These are phyloP conservation scores for Criorhina ranunculi DNA, from an alignment of 2,888 invertebrate genomes.

Conservation along the genomic window DNA sequence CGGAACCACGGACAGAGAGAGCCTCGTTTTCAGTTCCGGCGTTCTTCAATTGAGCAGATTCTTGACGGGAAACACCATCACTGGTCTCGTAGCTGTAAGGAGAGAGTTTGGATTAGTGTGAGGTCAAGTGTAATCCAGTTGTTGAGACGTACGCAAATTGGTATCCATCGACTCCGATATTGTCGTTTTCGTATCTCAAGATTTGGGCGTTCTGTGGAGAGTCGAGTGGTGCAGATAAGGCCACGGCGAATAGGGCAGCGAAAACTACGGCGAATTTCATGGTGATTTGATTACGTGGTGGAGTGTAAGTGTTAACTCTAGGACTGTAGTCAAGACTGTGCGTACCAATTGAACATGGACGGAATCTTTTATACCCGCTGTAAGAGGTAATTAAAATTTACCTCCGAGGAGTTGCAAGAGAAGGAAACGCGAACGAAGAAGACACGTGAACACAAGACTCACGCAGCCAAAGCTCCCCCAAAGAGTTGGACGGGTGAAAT, in stretches of 20 bases:
- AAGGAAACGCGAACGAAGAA: conserved; percentile 20
- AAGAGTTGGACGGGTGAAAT: conserved; percentile 24
- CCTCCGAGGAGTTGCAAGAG: conserved; percentile 8
- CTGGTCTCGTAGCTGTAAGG: conserved; percentile 83
- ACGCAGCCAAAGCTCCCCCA: conserved; percentile 1
- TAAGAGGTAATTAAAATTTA: conserved; percentile 22
- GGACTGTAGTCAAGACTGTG: conserved; percentile 56
- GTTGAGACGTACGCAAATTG: conserved; percentile 80
- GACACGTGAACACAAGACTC: conserved; percentile 21
- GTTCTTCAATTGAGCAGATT: conserved; percentile 84
- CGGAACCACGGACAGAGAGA: conserved; percentile 84
- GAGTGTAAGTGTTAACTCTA: conserved; percentile 38
- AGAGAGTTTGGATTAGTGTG: conserved; percentile 13
- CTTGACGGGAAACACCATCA: conserved; percentile 84
- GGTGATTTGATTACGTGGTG: conserved; percentile 54
- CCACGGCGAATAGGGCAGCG: conserved; percentile 80
- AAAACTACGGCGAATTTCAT: conserved; percentile 81
- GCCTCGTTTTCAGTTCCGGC: conserved; percentile 84
- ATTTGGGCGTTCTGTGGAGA: conserved; percentile 86
- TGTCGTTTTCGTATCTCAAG: conserved; percentile 87
- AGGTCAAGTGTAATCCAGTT: conserved; percentile 59
- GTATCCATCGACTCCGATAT: conserved; percentile 81
- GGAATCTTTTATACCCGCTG: conserved; percentile 59
- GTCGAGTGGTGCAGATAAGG: conserved; percentile 81
- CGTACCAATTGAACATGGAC: conserved; percentile 33